Evolutionary conservation across 2,888 invertebrate species (phyloP).

Genomic region (Erebia ligea): DNA sequence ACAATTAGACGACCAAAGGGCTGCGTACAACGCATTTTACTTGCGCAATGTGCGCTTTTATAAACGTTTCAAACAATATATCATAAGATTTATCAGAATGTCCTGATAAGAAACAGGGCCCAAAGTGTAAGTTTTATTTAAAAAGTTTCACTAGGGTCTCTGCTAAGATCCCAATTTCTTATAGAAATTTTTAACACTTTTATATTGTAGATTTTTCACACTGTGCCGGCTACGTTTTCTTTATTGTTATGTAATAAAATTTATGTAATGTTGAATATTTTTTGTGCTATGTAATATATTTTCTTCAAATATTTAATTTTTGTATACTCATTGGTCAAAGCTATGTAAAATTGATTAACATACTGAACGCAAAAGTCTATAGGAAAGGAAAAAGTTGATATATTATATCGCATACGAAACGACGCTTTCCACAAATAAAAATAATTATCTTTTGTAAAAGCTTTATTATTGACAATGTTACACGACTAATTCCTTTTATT

Average conservation of each 20-base stretch:
- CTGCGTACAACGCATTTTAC: no score
- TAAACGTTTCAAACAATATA: no score
- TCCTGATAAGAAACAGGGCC: no score
- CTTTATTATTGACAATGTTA: slow-evolving; percentile 10
- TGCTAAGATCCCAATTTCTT: background rate
- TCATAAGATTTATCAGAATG: no score
- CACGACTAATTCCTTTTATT: slow-evolving; percentile 16
- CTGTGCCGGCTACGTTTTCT: background rate
- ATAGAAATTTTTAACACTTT: background rate
- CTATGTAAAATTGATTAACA: background rate
- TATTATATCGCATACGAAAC: background rate
- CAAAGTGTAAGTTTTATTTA: no score
- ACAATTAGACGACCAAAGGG: no score
- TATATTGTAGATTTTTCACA: background rate
- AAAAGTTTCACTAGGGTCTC: background rate
- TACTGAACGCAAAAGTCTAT: background rate
- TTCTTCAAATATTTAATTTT: background rate
- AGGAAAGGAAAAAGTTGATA: no score
- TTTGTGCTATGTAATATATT: background rate
- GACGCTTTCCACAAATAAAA: background rate
- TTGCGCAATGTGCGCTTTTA: no score
- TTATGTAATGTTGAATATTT: background rate
- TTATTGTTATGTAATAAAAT: background rate
- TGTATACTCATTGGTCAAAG: background rate
- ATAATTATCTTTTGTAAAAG: background rate